Base-by-base conservation (phyloP, 2,888 invertebrate species). In the Scaptomyza flava region DNA sequence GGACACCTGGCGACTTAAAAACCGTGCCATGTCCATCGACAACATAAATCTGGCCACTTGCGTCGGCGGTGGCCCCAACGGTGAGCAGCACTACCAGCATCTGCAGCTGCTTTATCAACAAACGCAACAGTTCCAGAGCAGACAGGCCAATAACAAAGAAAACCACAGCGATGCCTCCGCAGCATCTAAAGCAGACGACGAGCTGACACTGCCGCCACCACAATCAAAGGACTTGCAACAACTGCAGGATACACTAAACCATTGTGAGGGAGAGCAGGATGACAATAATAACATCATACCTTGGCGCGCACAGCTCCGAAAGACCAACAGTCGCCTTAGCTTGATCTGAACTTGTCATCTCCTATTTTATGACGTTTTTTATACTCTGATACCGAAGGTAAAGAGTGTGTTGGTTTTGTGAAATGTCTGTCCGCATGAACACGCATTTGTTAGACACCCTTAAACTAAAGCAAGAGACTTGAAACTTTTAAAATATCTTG, bases 291-390 rank as follows among this genome's bases (percentile, higher is more conserved):
- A 94, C 86, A 96, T 97, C 56, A 97, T 97, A 68, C 97, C 97
- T 1, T 97, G 97, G 97, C 94, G 97, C 86, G 96, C 97, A 33
- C 96, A 97, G 89, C 93, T 97, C 50, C 94, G 97, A 89, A 97
- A 97, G 92, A 97, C 97, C 14, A 97, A 97, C 92, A 97, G 97
- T 93, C 96, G 96, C 90, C 94, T 97, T 68, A 97, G 96, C 91
- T 93, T 97, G 81, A 93, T 97, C 89, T 96, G 91, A 94, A 17
- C 20, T 17, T 11, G 23, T 3, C 33, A 34, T 23, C 34, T 41
- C 41, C 38, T 30, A 38, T 48, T 14, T 61, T 59, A 62, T 66
- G 81, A 67, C 79, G 81, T 87, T 87, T 87, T 87, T 83, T 71
- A 68, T 59, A 48, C 56, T 27, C 38, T 48, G 9, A 31, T 31